Evolutionary conservation across 1,140 invertebrate genomes (phyloP).

Genomic region (Ridgeia piscesae): DNA sequence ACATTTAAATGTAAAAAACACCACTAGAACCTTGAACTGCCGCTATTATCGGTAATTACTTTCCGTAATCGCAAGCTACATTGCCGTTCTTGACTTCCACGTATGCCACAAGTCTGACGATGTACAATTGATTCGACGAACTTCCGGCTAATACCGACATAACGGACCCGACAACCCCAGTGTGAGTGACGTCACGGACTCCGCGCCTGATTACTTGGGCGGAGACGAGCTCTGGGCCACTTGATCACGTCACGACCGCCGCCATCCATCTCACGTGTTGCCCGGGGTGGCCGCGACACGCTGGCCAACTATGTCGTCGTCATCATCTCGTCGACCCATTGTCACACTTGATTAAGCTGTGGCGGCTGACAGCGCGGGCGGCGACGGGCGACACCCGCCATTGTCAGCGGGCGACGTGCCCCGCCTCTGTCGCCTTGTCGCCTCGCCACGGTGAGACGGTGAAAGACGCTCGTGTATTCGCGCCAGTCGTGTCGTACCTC

Average conservation of each 20-base stretch:
- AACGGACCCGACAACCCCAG: no score
- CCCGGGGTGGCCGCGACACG: background rate
- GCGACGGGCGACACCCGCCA: background rate
- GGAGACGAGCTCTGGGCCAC: background rate
- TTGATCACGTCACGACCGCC: background rate
- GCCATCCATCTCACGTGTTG: background rate
- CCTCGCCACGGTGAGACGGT: background rate
- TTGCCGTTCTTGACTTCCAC: no score
- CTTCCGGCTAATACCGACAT: no score
- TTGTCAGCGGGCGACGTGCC: background rate
- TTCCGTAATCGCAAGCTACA: no score
- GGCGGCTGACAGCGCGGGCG: background rate
- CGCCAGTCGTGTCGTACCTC: background rate
- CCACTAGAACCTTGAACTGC: no score
- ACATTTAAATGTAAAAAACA: no score
- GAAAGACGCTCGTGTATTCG: background rate
- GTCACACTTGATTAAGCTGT: constrained; percentile 5
- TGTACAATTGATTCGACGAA: no score
- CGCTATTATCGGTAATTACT: no score
- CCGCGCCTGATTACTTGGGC: background rate
- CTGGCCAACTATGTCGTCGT: background rate
- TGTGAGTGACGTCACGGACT: background rate
- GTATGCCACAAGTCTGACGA: no score
- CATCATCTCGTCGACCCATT: background rate
- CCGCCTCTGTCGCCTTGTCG: background rate